These are phyloP conservation scores for Ormia ochracea DNA, from an alignment of 2,888 invertebrate species.

Conservation along the genomic window DNA sequence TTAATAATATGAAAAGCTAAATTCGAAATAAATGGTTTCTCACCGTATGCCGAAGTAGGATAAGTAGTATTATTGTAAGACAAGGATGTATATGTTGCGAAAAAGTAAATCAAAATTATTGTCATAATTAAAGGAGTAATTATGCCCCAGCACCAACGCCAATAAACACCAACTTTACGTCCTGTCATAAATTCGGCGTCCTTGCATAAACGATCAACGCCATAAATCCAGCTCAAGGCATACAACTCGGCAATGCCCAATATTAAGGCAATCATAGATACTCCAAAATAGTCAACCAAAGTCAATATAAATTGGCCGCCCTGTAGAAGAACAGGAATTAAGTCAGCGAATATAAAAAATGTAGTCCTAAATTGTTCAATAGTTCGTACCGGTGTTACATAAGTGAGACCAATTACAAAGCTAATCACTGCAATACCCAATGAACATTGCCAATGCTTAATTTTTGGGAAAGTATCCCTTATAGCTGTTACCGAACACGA, in stretches of 20 bases:
- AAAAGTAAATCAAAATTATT: constrained; percentile 84
- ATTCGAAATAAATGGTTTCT: constrained; percentile 63
- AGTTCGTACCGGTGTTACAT: constrained; percentile 81
- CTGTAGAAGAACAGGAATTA: constrained; percentile 73
- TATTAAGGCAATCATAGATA: constrained; percentile 84
- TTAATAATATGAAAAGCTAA: not conserved
- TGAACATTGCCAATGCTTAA: constrained; percentile 79
- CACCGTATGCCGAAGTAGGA: constrained; percentile 82
- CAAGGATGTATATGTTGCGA: constrained; percentile 80
- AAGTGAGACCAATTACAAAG: constrained; percentile 80
- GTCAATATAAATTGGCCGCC: constrained; percentile 86
- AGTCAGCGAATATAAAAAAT: not conserved
- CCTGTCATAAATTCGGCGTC: constrained; percentile 90
- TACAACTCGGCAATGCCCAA: constrained; percentile 82
- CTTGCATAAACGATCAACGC: constrained; percentile 81
- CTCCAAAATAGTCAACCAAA: constrained; percentile 85
- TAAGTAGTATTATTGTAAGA: constrained; percentile 80
- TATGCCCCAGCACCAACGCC: constrained; percentile 88
- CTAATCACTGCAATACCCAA: constrained; percentile 77
- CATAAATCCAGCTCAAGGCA: constrained; percentile 86
- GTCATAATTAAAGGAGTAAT: constrained; percentile 85
- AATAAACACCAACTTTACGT: constrained; percentile 83
- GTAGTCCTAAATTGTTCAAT: not conserved
- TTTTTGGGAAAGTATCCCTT: constrained; percentile 77
- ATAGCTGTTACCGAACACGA: constrained; percentile 78